Evolutionary conservation across 2,113 vertebrate species (phyloP).

Genomic region (Odocoileus hemionus): DNA sequence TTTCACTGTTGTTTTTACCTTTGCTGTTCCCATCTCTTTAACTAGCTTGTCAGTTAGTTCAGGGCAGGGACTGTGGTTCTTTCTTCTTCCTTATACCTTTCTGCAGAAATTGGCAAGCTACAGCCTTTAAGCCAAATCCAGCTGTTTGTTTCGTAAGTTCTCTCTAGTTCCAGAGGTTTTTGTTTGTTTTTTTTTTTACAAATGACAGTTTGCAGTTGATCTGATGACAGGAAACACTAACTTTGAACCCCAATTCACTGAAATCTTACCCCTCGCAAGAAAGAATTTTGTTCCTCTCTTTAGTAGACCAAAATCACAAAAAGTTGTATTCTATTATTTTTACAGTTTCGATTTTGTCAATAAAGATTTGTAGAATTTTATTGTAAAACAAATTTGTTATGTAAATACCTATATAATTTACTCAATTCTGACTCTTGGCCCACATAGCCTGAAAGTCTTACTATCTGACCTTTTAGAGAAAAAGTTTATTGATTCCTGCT

Average conservation of each 20-base stretch:
- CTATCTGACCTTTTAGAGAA: background rate
- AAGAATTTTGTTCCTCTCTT: background rate
- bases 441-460: background rate
- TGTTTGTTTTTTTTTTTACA: background rate
- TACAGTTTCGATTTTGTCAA: slow-evolving; percentile 29
- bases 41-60: background rate
- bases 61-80: background rate
- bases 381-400: slow-evolving; percentile 21
- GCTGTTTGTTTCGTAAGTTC: background rate
- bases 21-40: background rate
- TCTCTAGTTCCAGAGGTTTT: background rate
- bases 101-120: background rate
- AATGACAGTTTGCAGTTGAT: background rate
- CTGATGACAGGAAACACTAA: background rate
- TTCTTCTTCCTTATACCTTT: background rate
- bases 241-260: background rate
- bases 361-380: slow-evolving; percentile 6
- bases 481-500: background rate
- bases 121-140: background rate
- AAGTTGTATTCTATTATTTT: background rate
- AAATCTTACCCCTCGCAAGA: background rate
- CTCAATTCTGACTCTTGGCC: background rate
- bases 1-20: background rate
- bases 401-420: background rate
- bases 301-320: background rate